phyloP scores from a whole-genome alignment of 2,113 vertebrate species.

The Narcine bancroftii region DNA sequence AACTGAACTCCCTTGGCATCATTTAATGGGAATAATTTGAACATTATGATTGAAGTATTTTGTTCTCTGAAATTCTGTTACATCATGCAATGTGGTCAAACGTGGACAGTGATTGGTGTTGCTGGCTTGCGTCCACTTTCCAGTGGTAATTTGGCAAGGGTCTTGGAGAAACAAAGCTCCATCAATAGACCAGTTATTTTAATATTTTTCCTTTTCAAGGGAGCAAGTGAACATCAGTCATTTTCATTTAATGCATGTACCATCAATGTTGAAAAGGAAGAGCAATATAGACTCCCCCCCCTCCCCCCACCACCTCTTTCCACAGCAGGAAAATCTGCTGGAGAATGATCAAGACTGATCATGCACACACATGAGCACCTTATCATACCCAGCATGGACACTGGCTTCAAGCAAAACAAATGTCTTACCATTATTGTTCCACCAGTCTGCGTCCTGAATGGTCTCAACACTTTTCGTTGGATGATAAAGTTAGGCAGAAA shows the following conservation, averaged over 20 bases:
- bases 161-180: neutral
- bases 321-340: neutral
- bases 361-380: neutral
- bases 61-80: neutral
- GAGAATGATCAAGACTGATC: neutral
- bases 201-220: neutral
- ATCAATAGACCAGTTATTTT: neutral
- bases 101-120: neutral
- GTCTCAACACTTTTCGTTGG: constrained; percentile 82
- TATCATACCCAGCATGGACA: too few species aligned
- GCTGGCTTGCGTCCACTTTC: neutral
- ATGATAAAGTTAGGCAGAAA: constrained; percentile 90
- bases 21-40: neutral
- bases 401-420: neutral
- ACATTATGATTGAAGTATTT: neutral
- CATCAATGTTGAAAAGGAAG: neutral
- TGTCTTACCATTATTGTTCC: constrained; percentile 88
- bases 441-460: constrained; percentile 83
- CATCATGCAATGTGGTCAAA: neutral
- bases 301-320: neutral
- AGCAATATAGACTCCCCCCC: too few species aligned
- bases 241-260: neutral
- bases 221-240: neutral
- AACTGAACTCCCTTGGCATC: neutral
- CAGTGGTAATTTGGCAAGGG: neutral